Evolutionary conservation across 2,797 vertebrate genomes (phyloP).

Genomic region (Sebastes minor): DNA sequence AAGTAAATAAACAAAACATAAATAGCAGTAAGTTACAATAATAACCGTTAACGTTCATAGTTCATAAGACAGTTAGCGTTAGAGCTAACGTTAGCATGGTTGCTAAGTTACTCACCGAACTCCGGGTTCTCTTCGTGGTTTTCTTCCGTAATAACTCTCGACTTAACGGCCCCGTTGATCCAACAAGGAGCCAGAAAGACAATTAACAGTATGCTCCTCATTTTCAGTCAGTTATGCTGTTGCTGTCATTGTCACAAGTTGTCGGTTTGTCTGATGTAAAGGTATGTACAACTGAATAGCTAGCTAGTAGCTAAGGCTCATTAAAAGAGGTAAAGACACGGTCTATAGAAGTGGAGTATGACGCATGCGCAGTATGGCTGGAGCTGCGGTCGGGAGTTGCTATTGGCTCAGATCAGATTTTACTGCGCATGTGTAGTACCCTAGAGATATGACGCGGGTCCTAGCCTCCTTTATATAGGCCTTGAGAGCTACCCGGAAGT

Average conservation of each 20-base stretch:
- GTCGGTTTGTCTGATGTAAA: not conserved
- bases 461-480: too few species aligned
- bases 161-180: conserved; percentile 57
- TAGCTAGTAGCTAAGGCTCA: conserved; percentile 2
- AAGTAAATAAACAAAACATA: not conserved
- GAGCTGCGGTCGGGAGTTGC: too few species aligned
- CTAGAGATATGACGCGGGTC: too few species aligned
- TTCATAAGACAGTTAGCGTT: not conserved
- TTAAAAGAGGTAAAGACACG: too few species aligned
- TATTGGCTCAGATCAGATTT: too few species aligned
- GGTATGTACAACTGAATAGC: not conserved
- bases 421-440: too few species aligned
- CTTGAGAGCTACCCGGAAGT: conserved; percentile 67
- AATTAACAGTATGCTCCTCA: conserved; percentile 53
- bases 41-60: not conserved
- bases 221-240: conserved; percentile 22
- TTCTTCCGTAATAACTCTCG: conserved; percentile 33
- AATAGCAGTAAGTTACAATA: rapidly evolving
- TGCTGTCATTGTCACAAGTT: conserved; percentile 35
- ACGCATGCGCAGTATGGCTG: too few species aligned
- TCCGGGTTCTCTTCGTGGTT: conserved; percentile 60
- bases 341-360: too few species aligned
- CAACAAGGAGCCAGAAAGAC: conserved; percentile 56
- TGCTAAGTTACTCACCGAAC: conserved; percentile 70
- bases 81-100: conserved; percentile 32